A percentile compares a stretch with the other conserved stretches of the same genome.
These are phyloP conservation scores for Perodicticus potto DNA, from an alignment of 2,797 vertebrate genomes.

Conservation along the genomic window DNA sequence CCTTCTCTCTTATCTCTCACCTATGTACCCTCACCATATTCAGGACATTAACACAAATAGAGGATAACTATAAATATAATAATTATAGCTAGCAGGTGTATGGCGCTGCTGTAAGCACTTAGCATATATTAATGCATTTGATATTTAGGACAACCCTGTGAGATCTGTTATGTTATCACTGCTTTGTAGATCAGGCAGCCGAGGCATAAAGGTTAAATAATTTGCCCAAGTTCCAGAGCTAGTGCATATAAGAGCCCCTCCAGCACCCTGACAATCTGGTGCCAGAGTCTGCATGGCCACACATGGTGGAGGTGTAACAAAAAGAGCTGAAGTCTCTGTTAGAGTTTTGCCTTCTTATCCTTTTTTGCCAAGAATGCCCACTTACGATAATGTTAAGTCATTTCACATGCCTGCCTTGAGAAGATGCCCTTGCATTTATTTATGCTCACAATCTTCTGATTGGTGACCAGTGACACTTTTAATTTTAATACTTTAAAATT, in stretches of 20 bases:
- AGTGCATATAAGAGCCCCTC: background rate
- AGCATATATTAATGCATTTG: background rate
- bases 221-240: background rate
- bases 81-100: background rate
- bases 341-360: background rate
- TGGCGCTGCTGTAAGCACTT: background rate
- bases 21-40: background rate
- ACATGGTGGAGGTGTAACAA: background rate
- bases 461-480: background rate
- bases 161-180: background rate
- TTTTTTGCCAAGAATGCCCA: background rate
- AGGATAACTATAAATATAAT: background rate
- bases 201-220: background rate
- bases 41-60: background rate
- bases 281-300: background rate
- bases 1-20: background rate
- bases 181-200: background rate
- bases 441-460: background rate
- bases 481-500: background rate
- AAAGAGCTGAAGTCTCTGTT: background rate
- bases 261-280: background rate
- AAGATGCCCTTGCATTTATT: background rate
- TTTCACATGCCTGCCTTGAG: background rate
- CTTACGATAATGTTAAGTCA: background rate
- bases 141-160: background rate